Evolutionary conservation across 2,888 invertebrate species (phyloP).

Genomic region (Acholoe squamosa): DNA sequence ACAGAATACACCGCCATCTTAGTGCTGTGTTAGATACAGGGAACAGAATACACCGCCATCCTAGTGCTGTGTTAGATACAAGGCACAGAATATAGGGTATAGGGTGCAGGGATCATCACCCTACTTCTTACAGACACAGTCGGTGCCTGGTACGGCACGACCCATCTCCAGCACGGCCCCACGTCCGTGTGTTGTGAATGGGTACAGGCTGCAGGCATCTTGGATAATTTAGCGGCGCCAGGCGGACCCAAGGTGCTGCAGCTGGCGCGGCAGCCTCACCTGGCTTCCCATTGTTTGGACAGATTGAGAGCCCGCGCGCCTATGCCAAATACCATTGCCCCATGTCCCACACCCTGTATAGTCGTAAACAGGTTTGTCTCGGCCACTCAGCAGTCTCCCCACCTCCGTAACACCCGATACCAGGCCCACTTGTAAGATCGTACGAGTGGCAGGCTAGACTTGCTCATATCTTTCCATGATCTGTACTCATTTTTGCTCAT

Average conservation of each 20-base stretch:
- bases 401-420: not conserved
- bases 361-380: not conserved
- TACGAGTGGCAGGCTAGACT: not conserved
- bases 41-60: no score
- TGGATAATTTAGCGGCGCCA: constrained; percentile 21
- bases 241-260: not conserved
- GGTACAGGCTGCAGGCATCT: constrained; percentile 14
- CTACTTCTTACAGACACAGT: not conserved
- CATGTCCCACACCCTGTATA: not conserved
- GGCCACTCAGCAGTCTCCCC: not conserved
- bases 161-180: constrained; percentile 19
- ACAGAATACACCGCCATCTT: no score
- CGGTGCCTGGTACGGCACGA: not conserved
- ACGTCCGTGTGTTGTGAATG: not conserved
- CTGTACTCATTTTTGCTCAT: no score
- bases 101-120: no score
- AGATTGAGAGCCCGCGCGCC: constrained; percentile 19
- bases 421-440: not conserved
- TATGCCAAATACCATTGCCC: not conserved
- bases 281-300: constrained; percentile 29
- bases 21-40: no score
- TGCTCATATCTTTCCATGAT: no score
- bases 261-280: not conserved
- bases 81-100: no score
- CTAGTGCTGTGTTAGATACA: no score